phyloP scores from a whole-genome alignment of 1,140 invertebrate species.

The Tyrophagus putrescentiae region DNA sequence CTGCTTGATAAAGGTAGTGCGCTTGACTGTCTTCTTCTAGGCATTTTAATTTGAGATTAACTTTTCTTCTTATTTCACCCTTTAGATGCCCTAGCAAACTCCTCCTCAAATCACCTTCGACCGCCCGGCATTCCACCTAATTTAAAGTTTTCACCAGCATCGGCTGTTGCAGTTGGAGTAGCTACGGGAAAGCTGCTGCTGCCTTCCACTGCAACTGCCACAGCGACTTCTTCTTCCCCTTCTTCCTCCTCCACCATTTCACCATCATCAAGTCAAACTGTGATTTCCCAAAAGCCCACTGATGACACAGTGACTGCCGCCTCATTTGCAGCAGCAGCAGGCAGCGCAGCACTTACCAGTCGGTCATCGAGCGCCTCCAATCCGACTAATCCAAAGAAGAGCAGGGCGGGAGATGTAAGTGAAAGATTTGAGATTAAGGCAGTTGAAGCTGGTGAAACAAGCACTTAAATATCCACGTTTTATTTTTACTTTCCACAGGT shows the following conservation, averaged over 20 bases:
- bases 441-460: too few relatives aligned
- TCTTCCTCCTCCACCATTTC: background rate
- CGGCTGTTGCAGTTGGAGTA: too few relatives aligned
- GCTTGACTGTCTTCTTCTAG: too few relatives aligned
- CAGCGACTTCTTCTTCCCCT: background rate
- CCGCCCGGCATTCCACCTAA: too few relatives aligned
- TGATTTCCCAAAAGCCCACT: slow-evolving; percentile 3
- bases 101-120: too few relatives aligned
- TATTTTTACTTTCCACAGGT: slow-evolving; percentile 13
- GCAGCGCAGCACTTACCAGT: background rate
- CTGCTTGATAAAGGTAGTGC: too few relatives aligned
- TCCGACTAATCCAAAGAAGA: background rate
- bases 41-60: background rate
- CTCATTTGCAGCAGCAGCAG: too few relatives aligned
- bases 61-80: background rate
- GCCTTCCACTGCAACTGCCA: too few relatives aligned
- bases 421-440: too few relatives aligned
- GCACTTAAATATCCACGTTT: background rate
- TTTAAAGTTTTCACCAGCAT: too few relatives aligned
- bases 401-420: background rate
- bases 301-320: too few relatives aligned
- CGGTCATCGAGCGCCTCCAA: background rate
- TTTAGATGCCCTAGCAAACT: background rate
- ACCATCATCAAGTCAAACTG: background rate
- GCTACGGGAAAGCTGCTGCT: too few relatives aligned